Percentiles rank a stretch among this genome's conserved stretches.
phyloP scores from a whole-genome alignment of 2,797 vertebrate species.

The Urophycis tenuis region DNA sequence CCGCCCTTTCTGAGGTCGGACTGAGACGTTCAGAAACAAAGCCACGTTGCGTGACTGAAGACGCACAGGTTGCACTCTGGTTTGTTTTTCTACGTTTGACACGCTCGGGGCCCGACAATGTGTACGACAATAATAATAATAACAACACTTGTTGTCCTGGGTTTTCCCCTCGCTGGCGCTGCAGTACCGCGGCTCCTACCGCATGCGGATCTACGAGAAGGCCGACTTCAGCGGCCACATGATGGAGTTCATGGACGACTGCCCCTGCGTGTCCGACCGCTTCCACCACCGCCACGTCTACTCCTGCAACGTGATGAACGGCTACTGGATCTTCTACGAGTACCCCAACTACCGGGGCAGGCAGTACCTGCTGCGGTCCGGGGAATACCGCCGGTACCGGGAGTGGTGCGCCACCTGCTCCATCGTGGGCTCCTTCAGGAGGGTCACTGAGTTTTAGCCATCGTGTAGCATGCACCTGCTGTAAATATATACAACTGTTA shows the following conservation, averaged over 20 bases:
- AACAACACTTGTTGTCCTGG: neutral
- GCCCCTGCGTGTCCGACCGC: conserved; percentile 67
- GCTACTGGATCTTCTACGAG: conserved; percentile 76
- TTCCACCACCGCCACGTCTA: conserved; percentile 68
- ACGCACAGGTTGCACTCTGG: neutral
- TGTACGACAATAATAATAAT: neutral
- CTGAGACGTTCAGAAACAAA: no score
- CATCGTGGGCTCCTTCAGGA: conserved; percentile 72
- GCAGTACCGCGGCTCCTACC: conserved; percentile 72
- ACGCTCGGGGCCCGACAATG: neutral
- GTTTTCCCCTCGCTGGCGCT: conserved; percentile 8
- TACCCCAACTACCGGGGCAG: conserved; percentile 75
- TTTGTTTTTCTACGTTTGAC: neutral
- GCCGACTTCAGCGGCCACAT: conserved; percentile 67
- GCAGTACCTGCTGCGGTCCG: conserved; percentile 71
- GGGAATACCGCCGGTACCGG: conserved; percentile 67
- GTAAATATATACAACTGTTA: conserved; percentile 68
- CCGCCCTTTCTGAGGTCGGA: no score
- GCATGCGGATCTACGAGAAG: conserved; percentile 70
- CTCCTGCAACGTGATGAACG: conserved; percentile 71
- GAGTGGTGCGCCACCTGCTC: conserved; percentile 72
- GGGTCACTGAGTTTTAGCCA: conserved; percentile 74
- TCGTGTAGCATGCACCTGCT: conserved; percentile 50
- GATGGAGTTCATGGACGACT: conserved; percentile 76
- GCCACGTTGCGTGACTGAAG: no score